A percentile compares a stretch with the other conserved stretches of the same genome.
Evolutionary conservation across 2,888 invertebrate genomes (phyloP).

Genomic region (Cetonia aurata): DNA sequence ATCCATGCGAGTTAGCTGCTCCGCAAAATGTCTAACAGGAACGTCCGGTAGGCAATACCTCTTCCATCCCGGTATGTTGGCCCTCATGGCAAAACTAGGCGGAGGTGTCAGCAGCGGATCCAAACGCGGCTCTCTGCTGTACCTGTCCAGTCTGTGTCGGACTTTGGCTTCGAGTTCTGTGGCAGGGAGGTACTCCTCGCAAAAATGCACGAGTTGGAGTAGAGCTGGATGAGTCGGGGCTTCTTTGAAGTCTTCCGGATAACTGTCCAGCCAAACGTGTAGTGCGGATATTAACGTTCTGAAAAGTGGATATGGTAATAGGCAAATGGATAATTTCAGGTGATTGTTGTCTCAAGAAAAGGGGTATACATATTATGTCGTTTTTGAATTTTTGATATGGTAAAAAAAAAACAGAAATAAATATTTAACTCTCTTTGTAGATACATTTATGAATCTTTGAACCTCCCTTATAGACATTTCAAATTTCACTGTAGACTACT

Average conservation of each 20-base stretch:
- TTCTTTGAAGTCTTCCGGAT: conserved; percentile 94
- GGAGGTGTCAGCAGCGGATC: conserved; percentile 65
- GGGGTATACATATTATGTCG: no score
- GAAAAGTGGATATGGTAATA: conserved; percentile 14
- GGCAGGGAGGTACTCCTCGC: conserved; percentile 83
- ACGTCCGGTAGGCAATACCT: conserved; percentile 86
- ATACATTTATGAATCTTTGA: no score
- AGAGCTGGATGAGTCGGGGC: conserved; percentile 84
- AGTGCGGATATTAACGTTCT: conserved; percentile 82
- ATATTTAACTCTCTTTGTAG: no score
- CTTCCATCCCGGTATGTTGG: conserved; percentile 62
- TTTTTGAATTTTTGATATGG: no score
- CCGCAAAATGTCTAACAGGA: conserved; percentile 92
- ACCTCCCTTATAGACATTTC: no score
- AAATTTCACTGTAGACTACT: no score
- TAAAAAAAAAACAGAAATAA: no score
- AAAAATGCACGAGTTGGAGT: conserved; percentile 87
- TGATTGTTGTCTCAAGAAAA: no score
- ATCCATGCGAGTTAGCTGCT: conserved; percentile 97
- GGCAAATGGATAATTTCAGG: neutral
- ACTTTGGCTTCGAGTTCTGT: conserved; percentile 88
- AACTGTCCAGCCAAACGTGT: conserved; percentile 97
- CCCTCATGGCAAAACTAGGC: conserved; percentile 66
- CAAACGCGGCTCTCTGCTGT: conserved; percentile 74
- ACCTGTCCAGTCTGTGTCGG: conserved; percentile 78